Evolutionary conservation across 2,888 invertebrate species (phyloP), one percentile per base, ranked within the genome.

Genomic region (Mesorhabditis spiculigera): DNA sequence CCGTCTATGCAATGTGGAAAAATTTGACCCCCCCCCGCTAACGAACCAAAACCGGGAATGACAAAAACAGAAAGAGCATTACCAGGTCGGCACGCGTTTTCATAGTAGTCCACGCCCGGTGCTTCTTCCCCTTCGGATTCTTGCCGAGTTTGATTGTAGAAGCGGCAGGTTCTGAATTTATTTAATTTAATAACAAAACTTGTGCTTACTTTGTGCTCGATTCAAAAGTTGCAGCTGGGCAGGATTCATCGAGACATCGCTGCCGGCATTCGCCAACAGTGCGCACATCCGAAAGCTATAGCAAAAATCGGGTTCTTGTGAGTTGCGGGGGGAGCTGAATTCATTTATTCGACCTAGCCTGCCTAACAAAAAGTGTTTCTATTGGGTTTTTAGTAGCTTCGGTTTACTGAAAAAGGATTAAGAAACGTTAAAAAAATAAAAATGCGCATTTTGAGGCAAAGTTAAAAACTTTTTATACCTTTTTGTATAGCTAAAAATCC

Each of bases 61-160:
- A 28, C 3, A 28, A 28, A 28, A 28, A 3, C 28, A 28, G 28
- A 28, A 28, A 28, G 28, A 28, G 28, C 8, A 13, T 82, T 81
- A 88, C 88, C 87, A 76, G 86, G 86, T n/a, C 88, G 86, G 78
- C 89, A 89, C 78, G 88, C 88, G 81, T 89, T 89, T 78, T 89
- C 89, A 82, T 88, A 86, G 80, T 89, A 89, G 77, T 89, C 88
- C 63, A 87, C 85, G n/a, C 86, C 73, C 13, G 68, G 61, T 5
- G 68, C 65, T n/a, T 10, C 43, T 44, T 64, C n/a, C 65, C 43
- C 45, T 43, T 68, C 66, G n/a, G 13, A 16, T 28, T 71, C 71
- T 43, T 68, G 42, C 42, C 71, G 45, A 16, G 71, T 71, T 58
- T 65, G 63, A 16, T 61, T 13, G 67, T 10, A 68, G 13, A 28